Base-by-base conservation (phyloP, 2,113 vertebrate species). In the Myrmecophaga tridactyla region DNA sequence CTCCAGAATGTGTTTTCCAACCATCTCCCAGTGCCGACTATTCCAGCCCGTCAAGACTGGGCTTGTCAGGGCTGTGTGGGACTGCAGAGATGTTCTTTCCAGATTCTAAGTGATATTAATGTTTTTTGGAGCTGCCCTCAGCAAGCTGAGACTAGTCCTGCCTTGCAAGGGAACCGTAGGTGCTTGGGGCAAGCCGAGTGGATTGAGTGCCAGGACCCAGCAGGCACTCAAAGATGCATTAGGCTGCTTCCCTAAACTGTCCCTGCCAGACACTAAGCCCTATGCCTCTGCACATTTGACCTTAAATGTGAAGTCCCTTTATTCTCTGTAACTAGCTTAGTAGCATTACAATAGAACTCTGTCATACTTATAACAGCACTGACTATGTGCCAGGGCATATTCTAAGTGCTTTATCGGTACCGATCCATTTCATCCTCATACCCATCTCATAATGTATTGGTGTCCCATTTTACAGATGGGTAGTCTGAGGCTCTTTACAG, bases 41-140 rank as follows among this genome's bases (percentile, higher is more conserved):
- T 86, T 89, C 43, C n/a, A 6, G 92, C 95, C 84, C 56, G 82
- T 96, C 94, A 94, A 91, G 96, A 92, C 70, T 31, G 20, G 90
- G 94, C 96, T 96, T 92, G 92, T 82, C 0, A 2, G 67, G 82
- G 75, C 39, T 15, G 0, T 31, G 25, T 73, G 87, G 48, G 69
- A 73, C 88, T 62, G 78, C 85, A 76, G 46, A 89, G 51, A 58
- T 6, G 41, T 82, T 69, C 82, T 73, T 85, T 78, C 72, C 48
- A 92, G 90, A 60, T 77, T 83, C 77, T 86, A 36, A 80, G 56
- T 39, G 53, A 90, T 34, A 63, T 1, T 51, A 62, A 29, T 36
- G 60, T 36, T 73, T 88, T 82, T 82, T 4, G 0, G 81, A 95
- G 67, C 29, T 0, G 0, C 39, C 60, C 11, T 67, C 53, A 60